phyloP scores from a whole-genome alignment of 1,140 invertebrate species.

The Drosophila sucinea region DNA sequence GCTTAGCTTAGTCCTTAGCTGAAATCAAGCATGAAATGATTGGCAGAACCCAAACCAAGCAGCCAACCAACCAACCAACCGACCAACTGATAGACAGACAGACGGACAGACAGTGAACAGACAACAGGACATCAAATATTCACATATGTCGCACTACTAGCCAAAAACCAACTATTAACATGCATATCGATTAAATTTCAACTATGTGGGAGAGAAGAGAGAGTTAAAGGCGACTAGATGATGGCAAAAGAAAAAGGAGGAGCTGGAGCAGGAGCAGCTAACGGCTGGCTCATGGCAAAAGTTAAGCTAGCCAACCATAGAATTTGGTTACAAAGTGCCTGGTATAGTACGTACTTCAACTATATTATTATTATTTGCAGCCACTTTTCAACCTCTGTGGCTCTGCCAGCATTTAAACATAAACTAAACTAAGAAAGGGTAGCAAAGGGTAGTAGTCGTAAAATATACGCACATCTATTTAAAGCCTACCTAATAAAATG shows the following conservation, averaged over 20 bases:
- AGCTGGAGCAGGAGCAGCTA: neutral
- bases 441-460: conserved; percentile 9
- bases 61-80: neutral
- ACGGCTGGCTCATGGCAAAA: conserved; percentile 28
- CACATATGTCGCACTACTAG: conserved; percentile 54
- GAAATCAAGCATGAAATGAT: conserved; percentile 71
- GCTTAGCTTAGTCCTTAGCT: conserved; percentile 28
- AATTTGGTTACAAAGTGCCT: conserved; percentile 53
- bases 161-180: conserved; percentile 50
- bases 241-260: neutral
- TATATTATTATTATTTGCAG: conserved; percentile 60
- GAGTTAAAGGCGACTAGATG: neutral
- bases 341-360: conserved; percentile 29
- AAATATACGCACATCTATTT: neutral
- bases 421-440: neutral
- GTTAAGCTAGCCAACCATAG: conserved; percentile 52
- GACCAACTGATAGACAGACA: no score
- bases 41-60: conserved; percentile 48
- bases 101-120: no score
- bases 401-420: conserved; percentile 60
- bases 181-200: conserved; percentile 65
- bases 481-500: no score
- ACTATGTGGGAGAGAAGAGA: neutral
- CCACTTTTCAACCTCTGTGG: conserved; percentile 43
- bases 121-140: conserved; percentile 59